Evolutionary conservation across 2,113 vertebrate species (phyloP).

Genomic region (Chlorodrepanis virens): DNA sequence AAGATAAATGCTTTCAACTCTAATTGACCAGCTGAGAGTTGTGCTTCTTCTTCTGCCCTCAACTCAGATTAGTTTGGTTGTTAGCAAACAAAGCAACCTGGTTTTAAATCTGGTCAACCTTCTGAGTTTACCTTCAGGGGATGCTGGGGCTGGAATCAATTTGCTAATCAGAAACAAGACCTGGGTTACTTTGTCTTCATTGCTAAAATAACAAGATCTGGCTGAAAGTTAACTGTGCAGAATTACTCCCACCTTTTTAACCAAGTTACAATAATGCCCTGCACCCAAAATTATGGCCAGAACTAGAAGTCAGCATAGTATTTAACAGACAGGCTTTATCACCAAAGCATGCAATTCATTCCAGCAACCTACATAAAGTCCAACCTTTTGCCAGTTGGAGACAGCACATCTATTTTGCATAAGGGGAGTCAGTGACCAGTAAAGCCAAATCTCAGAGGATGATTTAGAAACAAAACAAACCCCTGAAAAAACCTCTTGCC

Average conservation of each 20-base stretch:
- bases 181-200: not conserved
- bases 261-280: not conserved
- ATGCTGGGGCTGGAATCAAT: not conserved
- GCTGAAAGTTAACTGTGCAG: not conserved
- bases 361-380: not conserved
- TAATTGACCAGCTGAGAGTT: not conserved
- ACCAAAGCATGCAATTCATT: not conserved
- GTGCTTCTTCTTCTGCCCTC: not conserved
- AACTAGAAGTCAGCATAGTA: not conserved
- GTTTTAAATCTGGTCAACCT: not conserved
- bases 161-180: not conserved
- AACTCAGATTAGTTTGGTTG: not conserved
- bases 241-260: not conserved
- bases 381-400: not conserved
- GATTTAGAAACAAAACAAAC: not conserved
- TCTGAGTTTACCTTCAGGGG: not conserved
- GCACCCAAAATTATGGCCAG: not conserved
- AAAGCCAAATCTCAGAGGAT: not conserved
- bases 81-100: not conserved
- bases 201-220: not conserved
- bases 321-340: not conserved
- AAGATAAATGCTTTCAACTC: not conserved
- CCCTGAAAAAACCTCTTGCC: accelerated
- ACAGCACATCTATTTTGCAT: not conserved
- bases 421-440: not conserved